Percentiles rank a stretch among this genome's conserved stretches.
Evolutionary conservation across 2,888 invertebrate species (phyloP).

Genomic region (Pandemis cinnamomeana): DNA sequence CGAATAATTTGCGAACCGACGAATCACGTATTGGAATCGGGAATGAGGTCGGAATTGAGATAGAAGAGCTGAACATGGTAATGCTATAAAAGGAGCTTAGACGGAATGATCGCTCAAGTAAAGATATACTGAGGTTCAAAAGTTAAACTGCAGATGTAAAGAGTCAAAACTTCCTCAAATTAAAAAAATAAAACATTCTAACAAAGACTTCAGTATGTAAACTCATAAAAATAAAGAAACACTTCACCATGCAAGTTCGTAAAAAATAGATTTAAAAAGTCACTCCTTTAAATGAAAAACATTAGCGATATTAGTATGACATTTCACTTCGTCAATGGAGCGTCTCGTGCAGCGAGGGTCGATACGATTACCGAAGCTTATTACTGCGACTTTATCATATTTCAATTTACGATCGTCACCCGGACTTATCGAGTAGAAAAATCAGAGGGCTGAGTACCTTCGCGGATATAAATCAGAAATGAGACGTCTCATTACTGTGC

Average conservation of each 20-base stretch:
- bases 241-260: neutral
- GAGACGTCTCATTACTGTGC: slow-evolving; percentile 77
- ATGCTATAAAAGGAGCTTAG: slow-evolving; percentile 56
- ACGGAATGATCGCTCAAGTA: slow-evolving; percentile 51
- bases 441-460: slow-evolving; percentile 66
- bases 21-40: slow-evolving; percentile 84
- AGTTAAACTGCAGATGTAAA: slow-evolving; percentile 38
- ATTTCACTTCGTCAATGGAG: slow-evolving; percentile 60
- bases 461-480: slow-evolving; percentile 77
- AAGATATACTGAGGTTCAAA: slow-evolving; percentile 42
- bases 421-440: slow-evolving; percentile 81
- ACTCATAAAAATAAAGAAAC: neutral
- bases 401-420: slow-evolving; percentile 84
- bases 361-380: slow-evolving; percentile 75
- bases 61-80: slow-evolving; percentile 78
- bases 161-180: neutral
- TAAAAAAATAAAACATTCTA: neutral
- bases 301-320: slow-evolving; percentile 47
- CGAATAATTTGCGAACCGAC: slow-evolving; percentile 84
- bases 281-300: slow-evolving; percentile 19
- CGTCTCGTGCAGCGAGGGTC: slow-evolving; percentile 63
- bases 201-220: neutral
- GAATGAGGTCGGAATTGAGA: slow-evolving; percentile 83
- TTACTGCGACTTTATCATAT: slow-evolving; percentile 83
- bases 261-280: slow-evolving; percentile 17